Base-by-base conservation (phyloP, 2,888 invertebrate species). In the Diadegma fenestrale region DNA sequence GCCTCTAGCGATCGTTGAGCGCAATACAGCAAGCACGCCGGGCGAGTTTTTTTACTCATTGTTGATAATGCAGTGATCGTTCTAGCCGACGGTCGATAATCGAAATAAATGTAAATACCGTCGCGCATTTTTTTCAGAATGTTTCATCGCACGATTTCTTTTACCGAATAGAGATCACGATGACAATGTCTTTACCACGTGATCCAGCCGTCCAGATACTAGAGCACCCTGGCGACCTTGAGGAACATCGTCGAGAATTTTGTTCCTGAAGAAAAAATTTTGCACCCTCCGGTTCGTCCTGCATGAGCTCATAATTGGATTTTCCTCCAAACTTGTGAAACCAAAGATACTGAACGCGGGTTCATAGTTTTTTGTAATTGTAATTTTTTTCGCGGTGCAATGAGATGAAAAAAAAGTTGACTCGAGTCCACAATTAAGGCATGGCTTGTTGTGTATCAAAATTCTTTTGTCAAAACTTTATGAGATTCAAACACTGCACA, bases 141-240 rank as follows among this genome's bases (percentile, higher is more conserved):
- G 5, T 5, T 54, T 12, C 4, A 19, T 79, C 37, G 14, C 43
- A 63, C 22, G 14, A n/a, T 7, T 26, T 66, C 51, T 43, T 43
- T 2, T 37, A 73, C 22, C 68, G 22, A 8, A 8, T 22, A 71
- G 8, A 22, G 61, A 22, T 19, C 33, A 22, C 22, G 30, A 33
- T n/a, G 58, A 12, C 6, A 41, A 43, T 45, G 22, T 30, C 19
- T 58, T 68, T 22, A 68, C n/a, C 45, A 22, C 45, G 22, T 3
- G n/a, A 48, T 17, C 0, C 1, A 14, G 17, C 30, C 4, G n/a
- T 22, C 45, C 26, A 33, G 69, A n/a, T 54, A 43, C 43, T 82
- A 37, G 77, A 17, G 71, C 54, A 43, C 82, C 58, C 82, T 82
- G 63, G 51, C n/a, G 82, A 26, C 41, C 22, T 19, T 22, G 43